phyloP scores from a whole-genome alignment of 2,888 invertebrate genomes.

The Flexamia atlantica region DNA sequence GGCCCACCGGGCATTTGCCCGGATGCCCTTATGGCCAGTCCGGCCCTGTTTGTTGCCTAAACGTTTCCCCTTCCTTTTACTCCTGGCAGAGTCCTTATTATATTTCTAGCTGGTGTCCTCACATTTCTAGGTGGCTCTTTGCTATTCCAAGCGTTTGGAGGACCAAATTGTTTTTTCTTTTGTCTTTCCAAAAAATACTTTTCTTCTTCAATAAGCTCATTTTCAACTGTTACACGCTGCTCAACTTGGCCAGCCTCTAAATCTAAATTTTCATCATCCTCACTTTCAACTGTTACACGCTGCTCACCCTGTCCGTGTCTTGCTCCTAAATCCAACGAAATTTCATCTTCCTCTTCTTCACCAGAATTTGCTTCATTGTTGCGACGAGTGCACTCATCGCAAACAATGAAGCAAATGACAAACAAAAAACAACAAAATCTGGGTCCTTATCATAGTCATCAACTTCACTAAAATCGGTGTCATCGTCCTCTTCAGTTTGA shows the following conservation, averaged over 20 bases:
- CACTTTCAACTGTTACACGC: neutral
- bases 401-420: too few species aligned
- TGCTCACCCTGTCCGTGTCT: neutral
- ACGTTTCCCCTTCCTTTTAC: neutral
- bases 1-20: too few species aligned
- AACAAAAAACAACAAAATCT: slow-evolving; percentile 38
- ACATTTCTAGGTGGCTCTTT: slow-evolving; percentile 20
- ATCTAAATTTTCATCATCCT: slow-evolving; percentile 2
- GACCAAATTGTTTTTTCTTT: slow-evolving; percentile 22
- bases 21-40: too few species aligned
- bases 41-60: too few species aligned
- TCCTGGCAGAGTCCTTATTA: slow-evolving; percentile 29
- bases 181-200: slow-evolving; percentile 16
- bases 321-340: neutral
- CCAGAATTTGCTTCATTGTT: neutral
- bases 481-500: slow-evolving; percentile 16
- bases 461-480: slow-evolving; percentile 4
- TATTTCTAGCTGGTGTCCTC: slow-evolving; percentile 34
- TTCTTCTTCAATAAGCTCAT: slow-evolving; percentile 15
- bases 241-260: neutral
- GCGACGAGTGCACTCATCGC: too few species aligned
- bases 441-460: slow-evolving; percentile 46
- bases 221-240: neutral
- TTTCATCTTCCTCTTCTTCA: slow-evolving; percentile 32
- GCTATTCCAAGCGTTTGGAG: slow-evolving; percentile 53